phyloP scores from a whole-genome alignment of 2,888 invertebrate species.

The Melanchra persicariae region DNA sequence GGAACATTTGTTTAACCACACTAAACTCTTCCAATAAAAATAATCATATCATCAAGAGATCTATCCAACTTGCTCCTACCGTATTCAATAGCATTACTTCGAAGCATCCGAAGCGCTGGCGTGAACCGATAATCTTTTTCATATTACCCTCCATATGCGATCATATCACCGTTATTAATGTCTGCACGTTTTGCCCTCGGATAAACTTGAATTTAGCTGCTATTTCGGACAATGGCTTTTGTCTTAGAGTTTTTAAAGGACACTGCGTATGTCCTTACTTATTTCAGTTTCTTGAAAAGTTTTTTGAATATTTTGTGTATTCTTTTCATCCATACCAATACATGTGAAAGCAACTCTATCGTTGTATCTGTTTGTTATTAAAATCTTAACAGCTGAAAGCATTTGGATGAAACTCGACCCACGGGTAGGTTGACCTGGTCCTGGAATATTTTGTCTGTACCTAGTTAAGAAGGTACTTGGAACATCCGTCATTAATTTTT shows the following conservation, averaged over 20 bases:
- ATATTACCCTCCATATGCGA: slow-evolving; percentile 43
- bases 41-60: background rate
- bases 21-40: background rate
- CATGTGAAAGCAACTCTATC: too few relatives aligned
- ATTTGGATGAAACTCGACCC: too few relatives aligned
- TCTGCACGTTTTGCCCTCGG: slow-evolving; percentile 28
- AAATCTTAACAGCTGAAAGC: too few relatives aligned
- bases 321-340: too few relatives aligned
- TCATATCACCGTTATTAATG: slow-evolving; percentile 53
- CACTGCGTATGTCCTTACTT: background rate
- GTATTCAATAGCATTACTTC: slow-evolving; percentile 47
- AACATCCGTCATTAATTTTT: too few relatives aligned
- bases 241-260: background rate
- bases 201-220: slow-evolving; percentile 38
- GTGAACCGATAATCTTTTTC: slow-evolving; percentile 59
- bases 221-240: background rate
- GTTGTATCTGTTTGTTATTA: too few relatives aligned
- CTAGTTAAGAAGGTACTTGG: too few relatives aligned
- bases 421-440: too few relatives aligned
- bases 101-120: slow-evolving; percentile 33
- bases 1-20: background rate
- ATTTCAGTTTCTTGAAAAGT: too few relatives aligned
- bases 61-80: slow-evolving; percentile 2
- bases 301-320: too few relatives aligned
- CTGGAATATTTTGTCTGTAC: too few relatives aligned